Evolutionary conservation across 2,797 vertebrate species (phyloP).

Genomic region (Oreochromis mossambicus): DNA sequence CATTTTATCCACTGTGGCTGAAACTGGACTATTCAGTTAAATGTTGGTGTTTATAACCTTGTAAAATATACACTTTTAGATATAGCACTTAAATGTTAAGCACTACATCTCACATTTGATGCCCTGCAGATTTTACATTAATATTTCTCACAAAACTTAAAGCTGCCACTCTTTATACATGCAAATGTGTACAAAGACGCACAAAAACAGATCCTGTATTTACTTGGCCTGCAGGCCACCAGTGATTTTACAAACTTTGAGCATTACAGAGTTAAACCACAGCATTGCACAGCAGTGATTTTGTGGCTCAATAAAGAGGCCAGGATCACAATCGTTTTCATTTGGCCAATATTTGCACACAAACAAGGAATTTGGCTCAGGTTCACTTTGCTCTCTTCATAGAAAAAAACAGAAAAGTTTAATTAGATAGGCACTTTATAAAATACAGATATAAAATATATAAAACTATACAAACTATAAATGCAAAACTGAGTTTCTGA

Average conservation of each 20-base stretch:
- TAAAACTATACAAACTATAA: neutral
- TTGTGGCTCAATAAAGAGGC: neutral
- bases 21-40: neutral
- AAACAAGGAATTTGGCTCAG: neutral
- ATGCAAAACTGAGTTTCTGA: neutral
- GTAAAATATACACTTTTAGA: neutral
- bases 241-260: neutral
- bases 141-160: neutral
- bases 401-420: rapidly evolving
- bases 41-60: neutral
- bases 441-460: neutral
- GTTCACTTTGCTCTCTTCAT: neutral
- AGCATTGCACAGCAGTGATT: neutral
- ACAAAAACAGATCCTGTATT: neutral
- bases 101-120: neutral
- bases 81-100: neutral
- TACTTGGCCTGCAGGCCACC: neutral
- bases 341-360: neutral
- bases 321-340: rapidly evolving
- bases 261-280: neutral
- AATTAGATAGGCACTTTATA: neutral
- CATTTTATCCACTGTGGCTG: too few species aligned
- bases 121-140: neutral
- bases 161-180: neutral
- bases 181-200: neutral